These are phyloP conservation scores for Gadus chalcogrammus DNA, from an alignment of 2,113 vertebrate genomes.

Conservation along the genomic window DNA sequence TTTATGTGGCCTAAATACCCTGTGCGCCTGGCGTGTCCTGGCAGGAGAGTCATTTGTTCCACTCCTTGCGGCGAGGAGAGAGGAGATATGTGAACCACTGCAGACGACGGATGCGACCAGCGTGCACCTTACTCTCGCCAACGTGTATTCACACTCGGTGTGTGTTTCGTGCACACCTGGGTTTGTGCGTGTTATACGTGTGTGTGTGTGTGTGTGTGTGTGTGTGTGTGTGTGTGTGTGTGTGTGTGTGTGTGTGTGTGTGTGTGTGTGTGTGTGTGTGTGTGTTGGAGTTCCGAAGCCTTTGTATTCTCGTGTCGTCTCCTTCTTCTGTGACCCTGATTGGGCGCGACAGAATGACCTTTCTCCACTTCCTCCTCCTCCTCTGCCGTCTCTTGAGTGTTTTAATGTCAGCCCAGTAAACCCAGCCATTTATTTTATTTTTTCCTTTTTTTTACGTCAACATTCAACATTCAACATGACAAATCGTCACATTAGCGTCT, in stretches of 20 bases:
- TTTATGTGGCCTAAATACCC: conserved; percentile 50
- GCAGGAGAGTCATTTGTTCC: conserved; percentile 39
- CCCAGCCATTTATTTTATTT: neutral
- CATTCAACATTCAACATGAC: no score
- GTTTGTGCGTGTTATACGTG: neutral
- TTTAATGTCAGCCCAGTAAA: conserved; percentile 15
- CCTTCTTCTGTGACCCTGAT: conserved; percentile 17
- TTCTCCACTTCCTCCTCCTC: neutral
- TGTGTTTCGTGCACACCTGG: neutral
- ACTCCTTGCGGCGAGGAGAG: conserved; percentile 15
- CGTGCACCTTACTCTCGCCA: neutral
- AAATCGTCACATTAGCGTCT: no score
- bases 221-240: neutral
- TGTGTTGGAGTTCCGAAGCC: neutral
- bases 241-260: neutral
- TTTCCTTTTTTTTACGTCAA: neutral
- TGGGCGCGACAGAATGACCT: conserved; percentile 35
- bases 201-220: conserved; percentile 11
- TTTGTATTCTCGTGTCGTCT: neutral
- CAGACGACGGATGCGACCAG: conserved; percentile 36
- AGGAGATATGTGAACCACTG: conserved; percentile 7
- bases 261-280: conserved; percentile 6
- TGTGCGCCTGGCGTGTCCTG: conserved; percentile 25
- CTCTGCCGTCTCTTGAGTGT: conserved; percentile 1
- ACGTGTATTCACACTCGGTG: neutral